A percentile compares a stretch with the other conserved stretches of the same genome.
Conservation (phyloP, 2,797 vertebrate genomes). For the Molossus molossus region DNA sequence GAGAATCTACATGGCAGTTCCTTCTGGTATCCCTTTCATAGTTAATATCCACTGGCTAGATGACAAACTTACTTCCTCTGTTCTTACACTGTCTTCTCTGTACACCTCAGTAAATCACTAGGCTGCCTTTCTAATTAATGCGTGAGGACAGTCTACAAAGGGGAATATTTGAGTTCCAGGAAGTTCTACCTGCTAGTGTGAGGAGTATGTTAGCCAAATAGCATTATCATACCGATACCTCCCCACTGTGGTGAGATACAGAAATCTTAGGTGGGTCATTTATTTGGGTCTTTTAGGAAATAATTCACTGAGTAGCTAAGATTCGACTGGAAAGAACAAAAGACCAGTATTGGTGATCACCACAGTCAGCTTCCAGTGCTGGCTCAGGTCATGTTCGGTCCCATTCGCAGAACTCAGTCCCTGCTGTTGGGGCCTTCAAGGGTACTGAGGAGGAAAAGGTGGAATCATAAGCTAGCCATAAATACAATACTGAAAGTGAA, state of each 20-base stretch:
- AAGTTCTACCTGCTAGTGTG: background rate
- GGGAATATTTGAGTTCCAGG: background rate
- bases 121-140: background rate
- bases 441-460: background rate
- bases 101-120: background rate
- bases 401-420: background rate
- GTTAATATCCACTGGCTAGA: background rate
- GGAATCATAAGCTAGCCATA: background rate
- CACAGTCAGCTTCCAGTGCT: background rate
- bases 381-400: background rate
- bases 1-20: background rate
- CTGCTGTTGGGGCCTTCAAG: background rate
- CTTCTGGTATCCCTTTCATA: background rate
- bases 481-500: background rate
- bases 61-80: background rate
- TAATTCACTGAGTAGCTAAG: constrained; percentile 4
- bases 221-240: background rate
- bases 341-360: background rate
- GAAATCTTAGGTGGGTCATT: background rate
- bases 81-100: background rate
- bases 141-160: background rate
- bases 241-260: background rate
- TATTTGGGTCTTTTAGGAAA: background rate
- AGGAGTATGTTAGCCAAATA: background rate
- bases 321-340: background rate